A percentile compares a stretch with the other conserved stretches of the same genome.
Evolutionary conservation across 2,113 vertebrate species (phyloP).

Genomic region (Pelodiscus sinensis): DNA sequence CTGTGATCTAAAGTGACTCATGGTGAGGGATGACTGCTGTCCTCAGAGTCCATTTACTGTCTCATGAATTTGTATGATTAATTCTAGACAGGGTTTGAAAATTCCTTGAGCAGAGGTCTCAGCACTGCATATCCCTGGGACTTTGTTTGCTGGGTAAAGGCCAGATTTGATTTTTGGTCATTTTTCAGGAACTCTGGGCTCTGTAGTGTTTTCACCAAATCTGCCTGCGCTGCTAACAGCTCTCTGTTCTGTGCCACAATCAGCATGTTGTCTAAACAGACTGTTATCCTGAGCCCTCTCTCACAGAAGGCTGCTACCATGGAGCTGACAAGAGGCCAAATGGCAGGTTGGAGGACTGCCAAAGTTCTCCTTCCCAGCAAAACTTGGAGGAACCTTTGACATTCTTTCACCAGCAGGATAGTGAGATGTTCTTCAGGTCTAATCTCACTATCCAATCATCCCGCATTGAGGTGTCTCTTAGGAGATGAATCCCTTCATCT

Average conservation of each 20-base stretch:
- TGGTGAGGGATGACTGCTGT: neutral
- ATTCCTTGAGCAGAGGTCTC: neutral
- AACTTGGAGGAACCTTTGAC: conserved; percentile 60
- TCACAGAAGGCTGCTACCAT: conserved; percentile 64
- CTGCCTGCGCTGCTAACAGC: conserved; percentile 43
- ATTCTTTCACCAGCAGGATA: conserved; percentile 51
- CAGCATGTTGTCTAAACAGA: conserved; percentile 72
- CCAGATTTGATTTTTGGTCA: conserved; percentile 45
- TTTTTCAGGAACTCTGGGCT: conserved; percentile 50
- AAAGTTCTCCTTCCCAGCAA: conserved; percentile 66
- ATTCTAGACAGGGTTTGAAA: conserved; percentile 10
- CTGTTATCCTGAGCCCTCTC: conserved; percentile 32
- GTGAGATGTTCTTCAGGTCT: conserved; percentile 31
- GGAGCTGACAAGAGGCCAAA: conserved; percentile 69
- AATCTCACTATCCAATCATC: conserved; percentile 1
- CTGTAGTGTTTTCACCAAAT: conserved; percentile 62
- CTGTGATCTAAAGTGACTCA: conserved; percentile 17
- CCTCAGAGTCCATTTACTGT: neutral
- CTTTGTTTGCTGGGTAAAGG: conserved; percentile 24
- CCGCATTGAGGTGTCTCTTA: neutral
- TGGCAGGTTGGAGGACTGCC: conserved; percentile 71
- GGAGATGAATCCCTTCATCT: conserved; percentile 34
- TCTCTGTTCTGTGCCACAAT: conserved; percentile 57
- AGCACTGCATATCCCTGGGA: conserved; percentile 15
- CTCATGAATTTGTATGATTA: neutral